Evolutionary conservation across 2,113 vertebrate species (phyloP).

Genomic region (Psettodes erumei): DNA sequence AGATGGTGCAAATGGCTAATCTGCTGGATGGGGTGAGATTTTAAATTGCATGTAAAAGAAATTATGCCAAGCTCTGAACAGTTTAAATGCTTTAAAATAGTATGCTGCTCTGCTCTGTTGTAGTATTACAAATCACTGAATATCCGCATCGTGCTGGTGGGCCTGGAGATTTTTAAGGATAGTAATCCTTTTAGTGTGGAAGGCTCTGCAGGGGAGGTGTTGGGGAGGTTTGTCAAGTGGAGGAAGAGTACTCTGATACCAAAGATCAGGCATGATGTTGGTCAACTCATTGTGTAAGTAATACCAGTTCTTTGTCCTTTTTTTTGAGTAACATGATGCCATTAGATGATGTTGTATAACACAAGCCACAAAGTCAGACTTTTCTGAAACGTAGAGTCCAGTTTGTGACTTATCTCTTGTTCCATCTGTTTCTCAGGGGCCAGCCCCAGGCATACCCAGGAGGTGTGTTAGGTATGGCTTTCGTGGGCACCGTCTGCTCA

Average conservation of each 20-base stretch:
- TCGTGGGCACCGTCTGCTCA: constrained; percentile 86
- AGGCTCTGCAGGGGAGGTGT: constrained; percentile 77
- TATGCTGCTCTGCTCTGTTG: not conserved
- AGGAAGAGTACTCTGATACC: constrained; percentile 70
- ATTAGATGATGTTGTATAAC: not conserved
- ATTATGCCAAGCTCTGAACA: fast-evolving
- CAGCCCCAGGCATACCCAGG: constrained; percentile 10
- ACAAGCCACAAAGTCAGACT: not conserved
- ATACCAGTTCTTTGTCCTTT: fast-evolving
- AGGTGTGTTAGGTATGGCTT: constrained; percentile 88
- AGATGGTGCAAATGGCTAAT: constrained; percentile 87
- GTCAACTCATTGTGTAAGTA: constrained; percentile 88
- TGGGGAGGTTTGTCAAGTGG: constrained; percentile 85
- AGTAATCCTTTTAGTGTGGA: constrained; percentile 82
- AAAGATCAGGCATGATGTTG: constrained; percentile 78
- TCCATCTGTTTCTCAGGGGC: constrained; percentile 76
- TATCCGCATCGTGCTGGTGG: constrained; percentile 86
- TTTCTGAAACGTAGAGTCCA: not conserved
- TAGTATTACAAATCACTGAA: constrained; percentile 88
- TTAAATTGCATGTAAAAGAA: constrained; percentile 1
- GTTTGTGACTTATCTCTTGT: not conserved
- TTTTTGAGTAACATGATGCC: not conserved
- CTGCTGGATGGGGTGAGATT: constrained; percentile 87
- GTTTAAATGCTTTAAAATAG: not conserved
- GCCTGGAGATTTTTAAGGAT: constrained; percentile 84